phyloP scores from a whole-genome alignment of 2,888 invertebrate species.

The Tuberolachnus salignus region DNA sequence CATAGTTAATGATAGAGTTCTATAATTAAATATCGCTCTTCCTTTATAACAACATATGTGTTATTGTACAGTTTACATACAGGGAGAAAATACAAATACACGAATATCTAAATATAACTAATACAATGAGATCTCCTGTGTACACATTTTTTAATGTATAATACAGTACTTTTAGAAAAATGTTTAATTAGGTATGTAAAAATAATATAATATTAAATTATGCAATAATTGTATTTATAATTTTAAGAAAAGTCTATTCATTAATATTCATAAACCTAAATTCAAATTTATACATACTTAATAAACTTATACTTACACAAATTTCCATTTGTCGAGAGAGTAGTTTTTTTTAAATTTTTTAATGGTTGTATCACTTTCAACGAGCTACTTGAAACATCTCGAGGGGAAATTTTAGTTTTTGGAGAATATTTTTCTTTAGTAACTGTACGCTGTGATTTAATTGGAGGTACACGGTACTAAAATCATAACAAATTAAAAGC shows the following conservation, averaged over 20 bases:
- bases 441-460: slow-evolving; percentile 67
- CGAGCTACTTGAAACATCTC: slow-evolving; percentile 30
- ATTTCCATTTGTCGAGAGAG: slow-evolving; percentile 5
- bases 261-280: neutral
- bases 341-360: slow-evolving; percentile 23
- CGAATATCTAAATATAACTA: slow-evolving; percentile 44
- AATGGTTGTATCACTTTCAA: slow-evolving; percentile 32
- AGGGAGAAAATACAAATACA: slow-evolving; percentile 43
- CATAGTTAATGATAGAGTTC: slow-evolving; percentile 16
- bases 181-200: no score
- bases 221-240: neutral
- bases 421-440: slow-evolving; percentile 75
- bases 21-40: slow-evolving; percentile 36
- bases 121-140: slow-evolving; percentile 23
- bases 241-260: neutral
- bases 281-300: neutral
- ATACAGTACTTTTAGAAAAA: no score
- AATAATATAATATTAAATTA: no score
- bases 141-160: slow-evolving; percentile 27
- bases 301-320: slow-evolving; percentile 28
- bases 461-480: slow-evolving; percentile 61
- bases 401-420: slow-evolving; percentile 44
- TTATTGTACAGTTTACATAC: slow-evolving; percentile 16
- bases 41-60: slow-evolving; percentile 35
- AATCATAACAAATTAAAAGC: slow-evolving; percentile 54